A percentile compares a stretch with the other conserved stretches of the same genome.
Conservation (phyloP, 2,797 vertebrate genomes). For the Chaenodraco wilsoni region DNA sequence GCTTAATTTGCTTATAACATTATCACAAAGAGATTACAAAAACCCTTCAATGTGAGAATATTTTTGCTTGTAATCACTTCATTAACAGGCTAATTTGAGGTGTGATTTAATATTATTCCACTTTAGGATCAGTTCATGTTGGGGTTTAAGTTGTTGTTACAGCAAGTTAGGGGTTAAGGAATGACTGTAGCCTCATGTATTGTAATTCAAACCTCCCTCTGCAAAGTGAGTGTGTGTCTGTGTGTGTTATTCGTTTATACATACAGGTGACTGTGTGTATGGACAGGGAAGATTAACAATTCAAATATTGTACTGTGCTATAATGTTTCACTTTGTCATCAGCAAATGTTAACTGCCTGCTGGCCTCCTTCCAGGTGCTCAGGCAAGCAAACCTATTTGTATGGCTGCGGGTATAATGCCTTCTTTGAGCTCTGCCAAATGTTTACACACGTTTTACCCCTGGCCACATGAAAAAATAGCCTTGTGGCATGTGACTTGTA, state of each 20-base stretch:
- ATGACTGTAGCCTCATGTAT: conserved; percentile 13
- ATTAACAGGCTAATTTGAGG: neutral
- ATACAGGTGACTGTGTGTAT: conserved; percentile 48
- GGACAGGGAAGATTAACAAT: conserved; percentile 65
- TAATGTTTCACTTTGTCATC: conserved; percentile 78
- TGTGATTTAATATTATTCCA: neutral
- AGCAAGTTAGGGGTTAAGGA: conserved; percentile 4
- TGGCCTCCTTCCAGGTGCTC: conserved; percentile 67
- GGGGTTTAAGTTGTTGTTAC: neutral
- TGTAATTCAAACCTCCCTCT: conserved; percentile 39
- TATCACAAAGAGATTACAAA: conserved; percentile 7
- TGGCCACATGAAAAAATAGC: conserved; percentile 38
- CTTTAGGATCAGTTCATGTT: conserved; percentile 6
- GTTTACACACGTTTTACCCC: conserved; percentile 61
- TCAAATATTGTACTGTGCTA: conserved; percentile 69
- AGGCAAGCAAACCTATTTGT: conserved; percentile 65
- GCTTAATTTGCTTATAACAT: neutral
- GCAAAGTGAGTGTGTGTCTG: conserved; percentile 23
- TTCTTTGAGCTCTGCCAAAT: conserved; percentile 51
- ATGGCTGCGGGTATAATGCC: conserved; percentile 49
- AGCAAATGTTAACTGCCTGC: conserved; percentile 70
- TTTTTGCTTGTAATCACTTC: neutral
- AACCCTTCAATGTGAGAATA: neutral
- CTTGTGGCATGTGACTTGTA: conserved; percentile 22
- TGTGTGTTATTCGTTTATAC: conserved; percentile 26